These are phyloP conservation scores for Gymnocypris eckloni DNA, from an alignment of 2,797 vertebrate species.

Conservation along the genomic window DNA sequence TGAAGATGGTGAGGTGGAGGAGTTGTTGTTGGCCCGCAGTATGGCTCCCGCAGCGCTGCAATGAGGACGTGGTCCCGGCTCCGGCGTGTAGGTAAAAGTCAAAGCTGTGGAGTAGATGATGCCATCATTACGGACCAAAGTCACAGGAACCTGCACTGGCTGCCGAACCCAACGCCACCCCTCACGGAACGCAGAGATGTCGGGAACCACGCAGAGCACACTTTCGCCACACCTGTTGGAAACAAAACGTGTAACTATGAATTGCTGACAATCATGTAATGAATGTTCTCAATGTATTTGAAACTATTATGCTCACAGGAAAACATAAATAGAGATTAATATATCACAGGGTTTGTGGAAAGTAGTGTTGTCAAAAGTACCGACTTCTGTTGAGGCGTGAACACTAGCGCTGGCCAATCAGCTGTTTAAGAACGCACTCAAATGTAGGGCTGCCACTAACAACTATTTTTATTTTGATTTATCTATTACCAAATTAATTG, in stretches of 20 bases:
- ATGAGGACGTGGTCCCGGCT: constrained; percentile 94
- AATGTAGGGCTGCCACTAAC: too few relatives aligned
- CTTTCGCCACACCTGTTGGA: constrained; percentile 91
- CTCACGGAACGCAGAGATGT: constrained; percentile 98
- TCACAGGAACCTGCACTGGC: constrained; percentile 97
- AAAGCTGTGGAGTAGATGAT: constrained; percentile 98
- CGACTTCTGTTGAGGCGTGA: too few relatives aligned
- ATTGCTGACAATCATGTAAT: background rate
- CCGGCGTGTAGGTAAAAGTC: constrained; percentile 98
- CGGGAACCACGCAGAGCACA: constrained; percentile 96
- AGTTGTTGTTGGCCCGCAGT: constrained; percentile 84
- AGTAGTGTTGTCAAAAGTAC: background rate
- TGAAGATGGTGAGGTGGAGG: constrained; percentile 72
- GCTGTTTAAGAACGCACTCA: too few relatives aligned
- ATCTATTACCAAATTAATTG: too few relatives aligned
- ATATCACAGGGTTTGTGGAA: background rate
- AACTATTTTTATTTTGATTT: too few relatives aligned
- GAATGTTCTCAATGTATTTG: background rate
- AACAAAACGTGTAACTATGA: background rate
- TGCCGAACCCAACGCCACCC: constrained; percentile 98
- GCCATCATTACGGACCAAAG: constrained; percentile 95
- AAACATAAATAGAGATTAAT: background rate
- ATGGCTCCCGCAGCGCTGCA: constrained; percentile 95
- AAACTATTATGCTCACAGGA: background rate
- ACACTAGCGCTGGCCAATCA: too few relatives aligned